phyloP scores from a whole-genome alignment of 2,888 invertebrate species.

The Platycnemis pennipes region DNA sequence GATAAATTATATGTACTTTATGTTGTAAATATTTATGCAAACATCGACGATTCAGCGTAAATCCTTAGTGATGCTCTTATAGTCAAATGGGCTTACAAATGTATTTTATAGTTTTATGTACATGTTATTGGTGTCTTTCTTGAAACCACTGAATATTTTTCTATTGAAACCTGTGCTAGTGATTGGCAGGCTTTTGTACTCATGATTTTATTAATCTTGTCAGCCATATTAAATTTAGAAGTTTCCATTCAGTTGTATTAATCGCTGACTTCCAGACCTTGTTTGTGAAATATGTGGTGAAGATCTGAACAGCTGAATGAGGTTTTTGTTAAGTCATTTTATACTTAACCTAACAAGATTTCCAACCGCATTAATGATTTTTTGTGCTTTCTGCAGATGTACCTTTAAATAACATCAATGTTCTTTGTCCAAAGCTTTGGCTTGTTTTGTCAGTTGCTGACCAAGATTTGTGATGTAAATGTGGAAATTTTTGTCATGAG shows the following conservation, averaged over 20 bases:
- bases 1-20: not conserved
- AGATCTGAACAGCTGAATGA: not conserved
- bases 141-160: not conserved
- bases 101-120: not conserved
- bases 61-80: not conserved
- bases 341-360: not conserved
- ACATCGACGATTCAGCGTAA: not conserved
- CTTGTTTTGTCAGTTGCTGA: too few relatives aligned
- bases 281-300: not conserved
- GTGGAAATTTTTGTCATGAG: too few relatives aligned
- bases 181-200: not conserved
- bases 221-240: not conserved
- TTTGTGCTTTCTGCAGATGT: not conserved
- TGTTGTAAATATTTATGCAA: not conserved
- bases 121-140: not conserved
- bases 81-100: too few relatives aligned
- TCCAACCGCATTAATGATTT: not conserved
- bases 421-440: too few relatives aligned
- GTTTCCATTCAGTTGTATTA: not conserved
- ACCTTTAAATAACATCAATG: too few relatives aligned
- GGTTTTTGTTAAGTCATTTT: not conserved
- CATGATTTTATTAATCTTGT: not conserved
- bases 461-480: too few relatives aligned
- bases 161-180: not conserved
- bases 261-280: not conserved